Evolutionary conservation across 2,113 vertebrate genomes (phyloP).

Genomic region (Xyliphius kryptos): DNA sequence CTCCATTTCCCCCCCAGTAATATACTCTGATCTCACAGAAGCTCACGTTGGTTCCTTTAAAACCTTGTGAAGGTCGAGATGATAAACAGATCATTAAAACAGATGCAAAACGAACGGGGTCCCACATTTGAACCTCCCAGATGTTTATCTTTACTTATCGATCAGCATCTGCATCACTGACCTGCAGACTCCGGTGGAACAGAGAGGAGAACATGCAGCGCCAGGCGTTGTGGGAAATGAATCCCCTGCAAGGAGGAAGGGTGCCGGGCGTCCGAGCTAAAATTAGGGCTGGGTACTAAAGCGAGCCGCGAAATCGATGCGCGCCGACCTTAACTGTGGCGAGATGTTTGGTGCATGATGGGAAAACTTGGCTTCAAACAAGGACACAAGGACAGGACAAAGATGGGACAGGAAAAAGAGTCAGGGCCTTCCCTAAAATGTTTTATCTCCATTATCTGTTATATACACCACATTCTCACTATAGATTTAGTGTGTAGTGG

Average conservation of each 20-base stretch:
- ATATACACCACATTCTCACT: too few species aligned
- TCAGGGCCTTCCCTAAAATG: too few species aligned
- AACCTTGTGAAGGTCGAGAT: neutral
- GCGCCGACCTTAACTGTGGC: neutral
- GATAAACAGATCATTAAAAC: neutral
- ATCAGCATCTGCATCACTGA: neutral
- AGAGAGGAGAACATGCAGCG: slow-evolving; percentile 7
- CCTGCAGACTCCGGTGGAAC: slow-evolving; percentile 7
- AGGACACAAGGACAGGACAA: too few species aligned
- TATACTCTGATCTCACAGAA: neutral
- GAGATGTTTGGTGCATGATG: neutral
- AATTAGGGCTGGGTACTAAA: slow-evolving; percentile 23
- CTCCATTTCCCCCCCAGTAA: neutral
- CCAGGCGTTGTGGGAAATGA: slow-evolving; percentile 2
- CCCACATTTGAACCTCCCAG: too few species aligned
- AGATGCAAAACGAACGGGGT: too few species aligned
- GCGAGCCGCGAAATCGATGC: neutral
- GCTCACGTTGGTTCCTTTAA: neutral
- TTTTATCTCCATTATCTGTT: too few species aligned
- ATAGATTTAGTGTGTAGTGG: too few species aligned
- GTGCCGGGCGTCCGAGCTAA: slow-evolving; percentile 26
- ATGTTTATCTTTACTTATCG: neutral
- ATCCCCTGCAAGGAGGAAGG: neutral
- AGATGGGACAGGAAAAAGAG: too few species aligned
- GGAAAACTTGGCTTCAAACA: too few species aligned